Conservation (phyloP, 2,888 invertebrate species). For the Phengaris arion region DNA sequence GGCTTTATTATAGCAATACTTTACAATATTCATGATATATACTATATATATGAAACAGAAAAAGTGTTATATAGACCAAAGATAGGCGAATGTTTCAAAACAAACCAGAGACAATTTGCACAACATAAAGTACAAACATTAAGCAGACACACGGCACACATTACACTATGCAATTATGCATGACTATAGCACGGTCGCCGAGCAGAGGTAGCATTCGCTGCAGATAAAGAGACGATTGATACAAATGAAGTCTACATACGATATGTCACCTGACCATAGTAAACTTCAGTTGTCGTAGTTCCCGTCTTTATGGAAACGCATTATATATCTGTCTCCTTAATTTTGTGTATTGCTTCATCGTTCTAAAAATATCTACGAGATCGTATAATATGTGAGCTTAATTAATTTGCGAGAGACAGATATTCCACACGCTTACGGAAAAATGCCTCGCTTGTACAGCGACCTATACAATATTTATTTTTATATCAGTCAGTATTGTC, state of each 20-base stretch:
- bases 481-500: constrained; percentile 27
- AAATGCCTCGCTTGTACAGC: neutral
- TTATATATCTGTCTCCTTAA: neutral
- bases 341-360: neutral
- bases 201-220: neutral
- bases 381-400: neutral
- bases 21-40: neutral
- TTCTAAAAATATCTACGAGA: neutral
- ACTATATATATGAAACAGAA: constrained; percentile 54
- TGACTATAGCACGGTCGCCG: constrained; percentile 3
- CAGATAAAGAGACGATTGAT: neutral
- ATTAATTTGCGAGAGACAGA: constrained; percentile 11
- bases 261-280: neutral
- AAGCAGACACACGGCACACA: constrained; percentile 32
- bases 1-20: neutral
- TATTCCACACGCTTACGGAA: neutral
- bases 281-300: neutral
- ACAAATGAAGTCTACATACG: neutral
- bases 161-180: neutral
- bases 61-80: constrained; percentile 71
- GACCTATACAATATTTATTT: constrained; percentile 5
- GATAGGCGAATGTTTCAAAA: constrained; percentile 31
- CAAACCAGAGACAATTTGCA: constrained; percentile 36
- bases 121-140: constrained; percentile 29
- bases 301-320: neutral